Percentiles rank a stretch among this genome's conserved stretches.
phyloP scores from a whole-genome alignment of 2,797 vertebrate species.

The Sarcoramphus papa region DNA sequence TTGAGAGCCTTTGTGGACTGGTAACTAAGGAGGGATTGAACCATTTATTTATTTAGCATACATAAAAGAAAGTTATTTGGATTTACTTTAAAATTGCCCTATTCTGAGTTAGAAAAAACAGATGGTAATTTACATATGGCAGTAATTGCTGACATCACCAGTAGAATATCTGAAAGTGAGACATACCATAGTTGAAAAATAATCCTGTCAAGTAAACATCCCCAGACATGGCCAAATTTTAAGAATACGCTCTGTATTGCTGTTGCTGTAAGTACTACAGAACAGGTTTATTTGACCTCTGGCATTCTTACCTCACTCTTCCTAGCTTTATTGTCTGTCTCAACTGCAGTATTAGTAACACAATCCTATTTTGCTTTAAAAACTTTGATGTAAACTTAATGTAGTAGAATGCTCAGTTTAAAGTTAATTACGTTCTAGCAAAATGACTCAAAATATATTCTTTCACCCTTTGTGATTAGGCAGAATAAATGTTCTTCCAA shows the following conservation, averaged over 20 bases:
- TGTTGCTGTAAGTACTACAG: not conserved
- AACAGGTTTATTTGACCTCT: not conserved
- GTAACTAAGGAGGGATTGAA: not conserved
- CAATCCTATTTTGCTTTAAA: not conserved
- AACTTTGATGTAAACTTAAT: not conserved
- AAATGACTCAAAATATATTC: not conserved
- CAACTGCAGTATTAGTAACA: not conserved
- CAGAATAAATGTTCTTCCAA: not conserved
- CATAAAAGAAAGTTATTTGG: not conserved
- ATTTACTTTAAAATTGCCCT: not conserved
- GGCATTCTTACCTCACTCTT: not conserved
- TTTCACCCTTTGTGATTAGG: not conserved
- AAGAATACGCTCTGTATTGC: not conserved
- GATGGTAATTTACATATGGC: slow-evolving; percentile 28
- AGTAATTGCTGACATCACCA: slow-evolving; percentile 31
- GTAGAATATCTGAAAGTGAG: slow-evolving; percentile 15
- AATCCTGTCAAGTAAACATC: slow-evolving; percentile 27
- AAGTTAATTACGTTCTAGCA: not conserved
- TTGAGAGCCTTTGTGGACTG: not conserved
- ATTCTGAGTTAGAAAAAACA: not conserved
- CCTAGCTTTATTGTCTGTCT: not conserved
- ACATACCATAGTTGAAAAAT: not conserved
- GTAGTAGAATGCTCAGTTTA: not conserved
- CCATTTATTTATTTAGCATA: not conserved
- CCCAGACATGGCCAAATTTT: not conserved